A percentile compares a stretch with the other conserved stretches of the same genome.
phyloP scores from a whole-genome alignment of 2,797 vertebrate genomes.

The Jordanella pulchra region DNA sequence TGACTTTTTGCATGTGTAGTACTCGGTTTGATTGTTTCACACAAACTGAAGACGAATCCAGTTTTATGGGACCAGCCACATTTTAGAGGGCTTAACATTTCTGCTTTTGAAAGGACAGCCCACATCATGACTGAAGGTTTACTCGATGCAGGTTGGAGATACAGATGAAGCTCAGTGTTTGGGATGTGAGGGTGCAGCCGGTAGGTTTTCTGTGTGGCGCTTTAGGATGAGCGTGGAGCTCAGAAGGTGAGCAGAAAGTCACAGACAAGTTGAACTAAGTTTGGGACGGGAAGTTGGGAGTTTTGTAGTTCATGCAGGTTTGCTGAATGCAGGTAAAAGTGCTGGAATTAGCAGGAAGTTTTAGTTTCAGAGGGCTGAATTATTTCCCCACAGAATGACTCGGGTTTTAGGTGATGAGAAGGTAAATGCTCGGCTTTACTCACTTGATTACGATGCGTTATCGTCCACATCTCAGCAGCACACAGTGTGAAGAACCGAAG shows the following conservation, averaged over 20 bases:
- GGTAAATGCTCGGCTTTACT: slow-evolving; percentile 30
- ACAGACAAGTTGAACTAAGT: slow-evolving; percentile 36
- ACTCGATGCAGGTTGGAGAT: slow-evolving; percentile 13
- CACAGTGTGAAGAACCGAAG: slow-evolving; percentile 43
- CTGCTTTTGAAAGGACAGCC: slow-evolving; percentile 16
- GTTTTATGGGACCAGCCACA: slow-evolving; percentile 63
- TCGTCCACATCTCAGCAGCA: slow-evolving; percentile 27
- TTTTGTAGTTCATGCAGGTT: slow-evolving; percentile 19
- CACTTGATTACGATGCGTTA: slow-evolving; percentile 8
- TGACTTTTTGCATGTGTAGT: slow-evolving; percentile 37
- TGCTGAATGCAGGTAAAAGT: not conserved
- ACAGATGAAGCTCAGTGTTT: slow-evolving; percentile 50
- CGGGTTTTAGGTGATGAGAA: slow-evolving; percentile 20
- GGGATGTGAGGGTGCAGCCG: slow-evolving; percentile 37
- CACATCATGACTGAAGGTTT: slow-evolving; percentile 19
- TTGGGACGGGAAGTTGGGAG: slow-evolving; percentile 9
- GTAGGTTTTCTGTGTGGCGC: slow-evolving; percentile 13
- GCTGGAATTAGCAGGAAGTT: slow-evolving; percentile 13
- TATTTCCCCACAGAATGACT: not conserved
- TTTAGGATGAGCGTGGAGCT: slow-evolving; percentile 5
- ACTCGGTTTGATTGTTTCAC: slow-evolving; percentile 10
- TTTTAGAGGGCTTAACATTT: slow-evolving; percentile 19
- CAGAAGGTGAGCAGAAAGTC: slow-evolving; percentile 29
- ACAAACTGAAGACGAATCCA: slow-evolving; percentile 33
- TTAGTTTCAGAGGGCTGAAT: slow-evolving; percentile 16